phyloP scores from a whole-genome alignment of 2,888 invertebrate species.

The Alentia gelatinosa region DNA sequence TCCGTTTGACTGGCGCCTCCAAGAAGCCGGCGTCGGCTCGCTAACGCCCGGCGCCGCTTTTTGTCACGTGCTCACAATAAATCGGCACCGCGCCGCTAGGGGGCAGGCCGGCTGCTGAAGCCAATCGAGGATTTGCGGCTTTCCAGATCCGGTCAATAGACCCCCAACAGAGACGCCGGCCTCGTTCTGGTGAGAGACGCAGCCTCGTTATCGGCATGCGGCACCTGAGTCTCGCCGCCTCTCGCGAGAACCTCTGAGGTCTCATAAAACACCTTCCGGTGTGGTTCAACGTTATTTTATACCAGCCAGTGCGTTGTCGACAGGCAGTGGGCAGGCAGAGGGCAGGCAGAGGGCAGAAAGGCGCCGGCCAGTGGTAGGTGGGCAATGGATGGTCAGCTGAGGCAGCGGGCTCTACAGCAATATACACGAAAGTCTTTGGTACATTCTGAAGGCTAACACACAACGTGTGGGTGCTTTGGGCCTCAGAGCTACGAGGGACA shows the following conservation, averaged over 20 bases:
- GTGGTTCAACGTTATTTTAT: not conserved
- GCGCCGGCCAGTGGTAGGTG: not conserved
- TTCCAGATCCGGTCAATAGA: constrained; percentile 18
- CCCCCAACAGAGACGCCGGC: not conserved
- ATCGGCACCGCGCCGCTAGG: not conserved
- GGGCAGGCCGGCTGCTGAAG: too few species aligned
- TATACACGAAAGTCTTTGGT: not conserved
- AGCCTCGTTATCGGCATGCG: constrained; percentile 9
- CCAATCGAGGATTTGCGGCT: constrained; percentile 25
- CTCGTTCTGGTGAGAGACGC: not conserved
- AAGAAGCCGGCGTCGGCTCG: not conserved
- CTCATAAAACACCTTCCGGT: constrained; percentile 43
- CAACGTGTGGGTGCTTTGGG: too few species aligned
- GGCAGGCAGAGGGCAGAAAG: not conserved
- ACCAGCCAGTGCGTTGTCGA: too few species aligned
- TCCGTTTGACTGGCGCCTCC: not conserved
- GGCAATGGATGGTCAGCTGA: not conserved
- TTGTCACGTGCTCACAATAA: constrained; percentile 16
- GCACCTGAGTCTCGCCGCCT: constrained; percentile 40
- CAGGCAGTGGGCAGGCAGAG: not conserved
- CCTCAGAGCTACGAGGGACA: too few species aligned
- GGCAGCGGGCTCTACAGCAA: not conserved
- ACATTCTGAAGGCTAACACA: not conserved
- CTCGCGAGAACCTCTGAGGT: not conserved
- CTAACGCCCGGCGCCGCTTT: not conserved